These are phyloP conservation scores for Cataglyphis albicans DNA, from an alignment of 2,888 invertebrate species.

Conservation along the genomic window DNA sequence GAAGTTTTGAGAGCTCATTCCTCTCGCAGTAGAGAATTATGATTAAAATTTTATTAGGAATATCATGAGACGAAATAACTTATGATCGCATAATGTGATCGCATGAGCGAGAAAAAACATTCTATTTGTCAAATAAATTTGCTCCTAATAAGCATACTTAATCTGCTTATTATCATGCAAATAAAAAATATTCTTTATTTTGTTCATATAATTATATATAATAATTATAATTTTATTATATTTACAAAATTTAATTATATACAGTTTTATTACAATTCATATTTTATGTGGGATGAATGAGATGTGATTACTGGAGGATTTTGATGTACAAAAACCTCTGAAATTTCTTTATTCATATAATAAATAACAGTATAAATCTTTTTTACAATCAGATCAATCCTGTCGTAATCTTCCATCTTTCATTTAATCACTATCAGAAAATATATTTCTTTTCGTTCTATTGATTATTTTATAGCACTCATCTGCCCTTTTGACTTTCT, in stretches of 20 bases:
- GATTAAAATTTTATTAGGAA: neutral
- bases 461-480: neutral
- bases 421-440: neutral
- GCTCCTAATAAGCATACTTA: neutral
- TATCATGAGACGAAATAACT: neutral
- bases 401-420: neutral
- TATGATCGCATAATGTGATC: neutral
- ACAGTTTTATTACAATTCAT: too few relatives aligned
- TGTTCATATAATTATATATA: too few relatives aligned
- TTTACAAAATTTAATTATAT: neutral
- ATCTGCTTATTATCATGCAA: neutral
- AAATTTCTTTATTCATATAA: neutral
- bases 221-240: neutral
- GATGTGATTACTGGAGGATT: neutral
- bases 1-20: conserved; percentile 6
- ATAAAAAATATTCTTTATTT: neutral
- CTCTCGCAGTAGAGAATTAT: neutral
- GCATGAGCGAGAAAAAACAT: neutral
- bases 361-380: neutral
- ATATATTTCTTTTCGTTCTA: neutral
- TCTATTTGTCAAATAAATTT: conserved; percentile 6
- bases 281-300: neutral
- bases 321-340: neutral
- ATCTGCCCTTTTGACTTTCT: neutral
- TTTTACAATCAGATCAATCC: neutral